Percentiles rank a stretch among this genome's conserved stretches.
Evolutionary conservation across 2,797 vertebrate species (phyloP).

Genomic region (Gallinago solitaria): DNA sequence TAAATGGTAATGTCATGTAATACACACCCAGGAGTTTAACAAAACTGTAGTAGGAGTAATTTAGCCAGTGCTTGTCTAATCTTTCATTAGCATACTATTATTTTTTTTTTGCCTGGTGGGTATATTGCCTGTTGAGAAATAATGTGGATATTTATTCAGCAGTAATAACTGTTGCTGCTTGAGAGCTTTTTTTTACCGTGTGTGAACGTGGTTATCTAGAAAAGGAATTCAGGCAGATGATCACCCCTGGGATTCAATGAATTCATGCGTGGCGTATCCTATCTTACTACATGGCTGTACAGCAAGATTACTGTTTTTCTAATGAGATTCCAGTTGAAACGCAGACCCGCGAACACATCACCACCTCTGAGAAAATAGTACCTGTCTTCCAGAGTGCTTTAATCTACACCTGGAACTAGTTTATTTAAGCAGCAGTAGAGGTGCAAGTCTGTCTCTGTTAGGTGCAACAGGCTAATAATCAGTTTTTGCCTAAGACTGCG

Average conservation of each 20-base stretch:
- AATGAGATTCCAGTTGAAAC: neutral
- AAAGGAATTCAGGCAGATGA: conserved; percentile 41
- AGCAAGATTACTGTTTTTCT: conserved; percentile 33
- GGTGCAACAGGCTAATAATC: neutral
- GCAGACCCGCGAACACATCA: neutral
- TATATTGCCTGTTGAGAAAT: conserved; percentile 12
- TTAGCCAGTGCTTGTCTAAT: conserved; percentile 8
- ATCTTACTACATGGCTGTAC: neutral
- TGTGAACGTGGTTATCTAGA: conserved; percentile 17
- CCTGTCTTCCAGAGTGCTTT: neutral
- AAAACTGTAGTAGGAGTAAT: conserved; percentile 26
- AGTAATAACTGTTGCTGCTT: conserved; percentile 43
- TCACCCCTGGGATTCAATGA: conserved; percentile 37
- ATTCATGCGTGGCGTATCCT: neutral
- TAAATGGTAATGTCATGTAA: neutral
- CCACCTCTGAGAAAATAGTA: neutral
- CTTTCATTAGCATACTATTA: conserved; percentile 11
- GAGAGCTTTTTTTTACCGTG: neutral
- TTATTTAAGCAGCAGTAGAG: neutral
- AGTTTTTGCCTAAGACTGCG: neutral
- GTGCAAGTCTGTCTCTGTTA: neutral
- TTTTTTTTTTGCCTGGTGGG: neutral
- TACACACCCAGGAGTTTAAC: conserved; percentile 1
- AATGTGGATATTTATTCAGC: conserved; percentile 6
- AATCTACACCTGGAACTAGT: neutral